These are phyloP conservation scores for Semaprochilodus insignis DNA, from an alignment of 2,797 vertebrate species.

Conservation along the genomic window DNA sequence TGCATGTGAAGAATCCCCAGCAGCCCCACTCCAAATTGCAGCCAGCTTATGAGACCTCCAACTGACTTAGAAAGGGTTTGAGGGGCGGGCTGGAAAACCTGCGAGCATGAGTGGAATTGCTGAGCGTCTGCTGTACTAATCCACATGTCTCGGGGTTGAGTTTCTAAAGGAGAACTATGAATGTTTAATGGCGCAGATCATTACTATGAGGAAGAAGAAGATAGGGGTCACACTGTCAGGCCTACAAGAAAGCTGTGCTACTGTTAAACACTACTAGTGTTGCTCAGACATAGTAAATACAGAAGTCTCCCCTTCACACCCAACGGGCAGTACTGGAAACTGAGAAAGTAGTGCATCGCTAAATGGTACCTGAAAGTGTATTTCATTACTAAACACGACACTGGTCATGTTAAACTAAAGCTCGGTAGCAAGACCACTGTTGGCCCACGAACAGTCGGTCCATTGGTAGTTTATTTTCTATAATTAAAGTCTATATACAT, in stretches of 20 bases:
- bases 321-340: background rate
- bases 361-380: background rate
- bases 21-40: slow-evolving; percentile 11
- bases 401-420: too few species aligned
- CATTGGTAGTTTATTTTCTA: too few species aligned
- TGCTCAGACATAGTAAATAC: background rate
- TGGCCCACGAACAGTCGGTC: too few species aligned
- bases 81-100: slow-evolving; percentile 14
- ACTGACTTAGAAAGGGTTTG: slow-evolving; percentile 23
- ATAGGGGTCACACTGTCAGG: background rate
- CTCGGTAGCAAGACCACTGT: too few species aligned
- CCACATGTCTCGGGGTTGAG: background rate
- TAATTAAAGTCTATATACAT: too few species aligned
- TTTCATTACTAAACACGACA: too few species aligned
- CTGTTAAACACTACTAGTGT: background rate
- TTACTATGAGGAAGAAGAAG: background rate
- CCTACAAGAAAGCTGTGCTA: background rate
- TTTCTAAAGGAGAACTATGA: background rate
- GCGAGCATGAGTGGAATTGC: slow-evolving; percentile 15
- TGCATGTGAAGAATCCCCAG: slow-evolving; percentile 27
- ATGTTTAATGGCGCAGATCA: background rate
- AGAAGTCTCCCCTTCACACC: background rate
- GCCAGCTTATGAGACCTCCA: background rate
- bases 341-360: background rate
- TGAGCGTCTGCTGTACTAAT: background rate